A percentile compares a stretch with the other conserved stretches of the same genome.
Evolutionary conservation across 2,113 vertebrate genomes (phyloP).

Genomic region (Urocitellus parryii): DNA sequence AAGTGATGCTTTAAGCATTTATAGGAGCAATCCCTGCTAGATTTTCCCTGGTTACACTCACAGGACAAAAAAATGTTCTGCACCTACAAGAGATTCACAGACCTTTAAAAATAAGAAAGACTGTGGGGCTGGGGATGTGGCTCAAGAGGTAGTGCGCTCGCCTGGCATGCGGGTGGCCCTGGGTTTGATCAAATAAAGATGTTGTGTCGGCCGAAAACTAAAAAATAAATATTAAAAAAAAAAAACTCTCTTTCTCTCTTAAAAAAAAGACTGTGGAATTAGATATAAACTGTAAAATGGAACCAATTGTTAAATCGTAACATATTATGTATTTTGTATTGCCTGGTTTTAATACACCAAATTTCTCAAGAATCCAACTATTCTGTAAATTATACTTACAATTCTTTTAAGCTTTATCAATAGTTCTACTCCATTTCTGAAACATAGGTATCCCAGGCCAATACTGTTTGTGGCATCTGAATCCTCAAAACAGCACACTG

Average conservation of each 20-base stretch:
- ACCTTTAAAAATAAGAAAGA: not conserved
- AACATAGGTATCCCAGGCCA: not conserved
- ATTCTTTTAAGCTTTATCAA: not conserved
- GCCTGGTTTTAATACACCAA: not conserved
- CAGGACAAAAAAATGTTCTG: not conserved
- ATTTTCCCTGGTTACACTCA: not conserved
- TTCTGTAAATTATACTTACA: not conserved
- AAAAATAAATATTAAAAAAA: too few species aligned
- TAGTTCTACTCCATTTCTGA: not conserved
- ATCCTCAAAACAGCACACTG: not conserved
- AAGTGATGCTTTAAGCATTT: not conserved
- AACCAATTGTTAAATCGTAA: not conserved
- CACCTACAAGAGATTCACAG: not conserved
- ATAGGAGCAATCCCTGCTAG: not conserved
- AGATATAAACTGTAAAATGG: not conserved
- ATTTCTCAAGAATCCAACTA: constrained; percentile 38
- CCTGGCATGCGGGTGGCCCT: too few species aligned
- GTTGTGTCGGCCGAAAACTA: too few species aligned
- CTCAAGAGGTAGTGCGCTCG: too few species aligned
- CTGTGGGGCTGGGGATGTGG: too few species aligned
- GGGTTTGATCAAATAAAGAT: too few species aligned
- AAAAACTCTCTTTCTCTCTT: too few species aligned
- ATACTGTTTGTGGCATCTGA: not conserved
- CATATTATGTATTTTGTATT: not conserved
- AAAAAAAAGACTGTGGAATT: not conserved